phyloP scores from a whole-genome alignment of 2,797 vertebrate genomes.

The Kryptopterus vitreolus region DNA sequence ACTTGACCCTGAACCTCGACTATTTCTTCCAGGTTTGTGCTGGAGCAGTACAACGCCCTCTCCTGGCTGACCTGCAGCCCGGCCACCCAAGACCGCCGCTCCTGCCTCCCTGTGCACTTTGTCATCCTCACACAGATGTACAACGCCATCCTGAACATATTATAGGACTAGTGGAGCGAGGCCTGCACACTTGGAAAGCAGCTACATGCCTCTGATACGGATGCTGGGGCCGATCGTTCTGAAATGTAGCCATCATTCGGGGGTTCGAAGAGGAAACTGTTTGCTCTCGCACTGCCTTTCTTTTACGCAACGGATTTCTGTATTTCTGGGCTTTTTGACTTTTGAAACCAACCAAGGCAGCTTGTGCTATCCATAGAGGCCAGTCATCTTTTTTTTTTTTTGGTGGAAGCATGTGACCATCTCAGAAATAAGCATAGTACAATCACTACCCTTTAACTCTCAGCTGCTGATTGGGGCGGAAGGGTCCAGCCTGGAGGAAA shows the following conservation, averaged over 20 bases:
- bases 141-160: conserved; percentile 95
- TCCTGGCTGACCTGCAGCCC: conserved; percentile 97
- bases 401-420: conserved; percentile 35
- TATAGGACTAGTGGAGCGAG: conserved; percentile 66
- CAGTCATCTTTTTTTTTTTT: conserved; percentile 14
- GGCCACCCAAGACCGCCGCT: conserved; percentile 94
- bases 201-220: neutral
- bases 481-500: conserved; percentile 15
- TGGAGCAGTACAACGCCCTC: conserved; percentile 98
- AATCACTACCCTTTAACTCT: conserved; percentile 53
- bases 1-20: neutral
- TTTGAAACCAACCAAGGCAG: conserved; percentile 24
- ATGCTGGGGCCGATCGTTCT: conserved; percentile 17
- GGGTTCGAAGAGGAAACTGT: conserved; percentile 13
- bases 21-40: conserved; percentile 83
- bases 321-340: conserved; percentile 21
- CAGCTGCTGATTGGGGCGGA: conserved; percentile 3
- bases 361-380: conserved; percentile 20
- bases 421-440: conserved; percentile 47
- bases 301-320: neutral
- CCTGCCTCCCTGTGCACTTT: conserved; percentile 96
- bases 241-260: conserved; percentile 31
- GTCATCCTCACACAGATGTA: conserved; percentile 97
- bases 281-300: conserved; percentile 34
- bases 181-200: conserved; percentile 29